Base-by-base conservation (phyloP, 2,113 vertebrate species). In the Rhinoderma darwinii region DNA sequence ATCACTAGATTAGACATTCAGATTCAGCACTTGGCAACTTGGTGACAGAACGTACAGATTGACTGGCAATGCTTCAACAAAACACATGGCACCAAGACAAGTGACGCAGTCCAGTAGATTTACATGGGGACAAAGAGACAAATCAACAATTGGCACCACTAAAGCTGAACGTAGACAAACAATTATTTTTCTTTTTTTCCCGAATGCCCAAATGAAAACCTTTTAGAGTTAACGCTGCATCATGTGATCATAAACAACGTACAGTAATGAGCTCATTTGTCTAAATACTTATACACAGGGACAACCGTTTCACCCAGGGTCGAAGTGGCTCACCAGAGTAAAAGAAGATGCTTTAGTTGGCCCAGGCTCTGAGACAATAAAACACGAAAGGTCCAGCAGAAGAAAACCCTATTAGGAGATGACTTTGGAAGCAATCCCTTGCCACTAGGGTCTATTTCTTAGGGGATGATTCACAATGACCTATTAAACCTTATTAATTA, bases 1-100 rank as follows among this genome's bases (percentile, higher is more conserved):
- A 66, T 18, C 79, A 66, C 79, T 82, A 66, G 11, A 43, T 25
- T 41, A 35, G 61, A 51, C 79, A 82, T 82, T 82, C 56, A 50
- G 41, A 70, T 39, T 72, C 44, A 70, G 18, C 25, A 82, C 80
- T 50, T 68, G 80, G 80, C 61, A 82, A 37, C 81, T 59, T 10
- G 61, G 27, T 63, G 63, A 72, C 63, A 72, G 30, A 83, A 68
- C 41, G 30, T 22, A 72, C 79, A 83, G 20, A 72, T 0, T 70
- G 30, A 47, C 27, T 37, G 54, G 78, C 32, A 81, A 61, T 54
- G 20, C 11, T 39, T n/a, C 6, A 56, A 41, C 43, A n/a, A n/a
- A 8, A 59, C 32, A 80, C 20, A 72, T 25, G 81, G 61, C 39
- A 66, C 59, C 39, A 15, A 47, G 59, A 50, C 80, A 30, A 30